These are phyloP conservation scores for Anser brachyrhynchus DNA, from an alignment of 2,113 vertebrate species.

Conservation along the genomic window DNA sequence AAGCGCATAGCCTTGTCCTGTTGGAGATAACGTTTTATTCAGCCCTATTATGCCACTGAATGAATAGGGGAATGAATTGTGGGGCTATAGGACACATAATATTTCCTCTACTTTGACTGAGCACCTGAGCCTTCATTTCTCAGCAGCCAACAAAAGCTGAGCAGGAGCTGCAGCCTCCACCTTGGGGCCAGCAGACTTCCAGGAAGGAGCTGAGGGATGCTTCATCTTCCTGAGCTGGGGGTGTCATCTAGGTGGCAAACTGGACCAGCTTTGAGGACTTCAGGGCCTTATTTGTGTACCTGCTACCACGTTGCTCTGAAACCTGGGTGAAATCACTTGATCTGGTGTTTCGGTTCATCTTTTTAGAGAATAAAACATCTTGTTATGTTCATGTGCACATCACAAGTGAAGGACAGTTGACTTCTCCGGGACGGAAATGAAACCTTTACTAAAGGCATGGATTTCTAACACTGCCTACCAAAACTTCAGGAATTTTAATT, in stretches of 20 bases:
- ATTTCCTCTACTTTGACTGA: conserved; percentile 5
- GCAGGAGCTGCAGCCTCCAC: background rate
- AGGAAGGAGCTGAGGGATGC: background rate
- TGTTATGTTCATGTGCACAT: background rate
- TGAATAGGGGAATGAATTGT: background rate
- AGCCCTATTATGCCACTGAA: background rate
- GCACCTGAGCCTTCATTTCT: background rate
- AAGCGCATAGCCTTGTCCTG: background rate
- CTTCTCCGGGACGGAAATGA: background rate
- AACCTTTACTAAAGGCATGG: rapidly evolving
- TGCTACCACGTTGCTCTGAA: background rate
- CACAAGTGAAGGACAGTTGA: background rate
- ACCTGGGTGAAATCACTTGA: background rate
- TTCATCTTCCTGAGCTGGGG: background rate
- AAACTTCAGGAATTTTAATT: rapidly evolving
- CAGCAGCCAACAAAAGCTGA: conserved; percentile 22
- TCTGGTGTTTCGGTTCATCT: background rate
- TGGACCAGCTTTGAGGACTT: background rate
- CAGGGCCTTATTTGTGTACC: background rate
- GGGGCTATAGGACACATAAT: background rate
- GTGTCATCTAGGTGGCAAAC: background rate
- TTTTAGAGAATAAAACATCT: background rate
- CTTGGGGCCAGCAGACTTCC: background rate
- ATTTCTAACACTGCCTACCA: background rate
- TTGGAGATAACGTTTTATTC: background rate